Base-by-base conservation (phyloP, 1,140 invertebrate genomes). In the Cardiocondyla obscurior region DNA sequence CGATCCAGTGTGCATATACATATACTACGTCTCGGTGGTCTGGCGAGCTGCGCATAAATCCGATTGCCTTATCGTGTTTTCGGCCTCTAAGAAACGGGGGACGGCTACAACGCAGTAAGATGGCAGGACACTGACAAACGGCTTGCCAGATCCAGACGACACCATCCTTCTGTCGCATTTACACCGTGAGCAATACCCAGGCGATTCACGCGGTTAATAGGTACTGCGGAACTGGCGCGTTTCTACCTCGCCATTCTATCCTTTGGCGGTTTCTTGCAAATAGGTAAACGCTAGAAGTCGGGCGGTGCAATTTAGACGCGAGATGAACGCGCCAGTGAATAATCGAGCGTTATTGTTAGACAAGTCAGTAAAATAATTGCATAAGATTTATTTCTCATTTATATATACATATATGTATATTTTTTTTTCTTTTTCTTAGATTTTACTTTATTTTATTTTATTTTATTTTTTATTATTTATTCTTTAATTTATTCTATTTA, bases 1-100 rank as follows among this genome's bases (percentile, higher is more conserved):
- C 57, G 57, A 64, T 51, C 53, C 39, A 25, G 51, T n/a, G n/a
- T 22, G 70, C 67, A 22, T 44, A 42, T 44, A 57, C 65, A 30
- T 44, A 62, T 44, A 62, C 36, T 51, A 30, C 44, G 22, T 62
- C 69, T 49, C 19, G 28, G 25, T 16, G 42, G 44, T 28, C 49
- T 67, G 36, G 60, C 69, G 67, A 81, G 82, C 36, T 39, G 77
- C 72, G 77, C 64, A 84, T 67, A 82, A 88, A 90, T 89, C 85
- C 83, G 84, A 90, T 90, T 82, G 84, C 58, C 58, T 85, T 79
- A 82, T 84, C 84, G 58, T 88, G 85, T 87, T 90, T 89, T 88
- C 86, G 67, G 70, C 85, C 70, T 62, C 53, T 83, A 86, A 87
- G 74, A 87, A 28, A 33, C 22, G 64, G 51, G 51, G 57, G 25